Evolutionary conservation across 2,888 invertebrate species (phyloP).

Genomic region (Proisotoma minuta): DNA sequence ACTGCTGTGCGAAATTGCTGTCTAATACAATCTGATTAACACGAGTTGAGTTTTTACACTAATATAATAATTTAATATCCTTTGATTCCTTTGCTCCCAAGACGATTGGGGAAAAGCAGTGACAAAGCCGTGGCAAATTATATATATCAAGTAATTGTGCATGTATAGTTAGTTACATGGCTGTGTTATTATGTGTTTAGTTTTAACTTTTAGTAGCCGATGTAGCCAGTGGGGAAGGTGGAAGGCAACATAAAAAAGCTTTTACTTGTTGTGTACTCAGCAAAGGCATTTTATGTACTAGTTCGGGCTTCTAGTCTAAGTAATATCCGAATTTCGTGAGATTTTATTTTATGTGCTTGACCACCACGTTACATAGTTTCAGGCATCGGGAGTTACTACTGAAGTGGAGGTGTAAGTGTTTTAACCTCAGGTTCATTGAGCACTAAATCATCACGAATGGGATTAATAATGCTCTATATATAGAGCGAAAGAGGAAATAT

Average conservation of each 20-base stretch:
- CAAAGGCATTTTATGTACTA: neutral
- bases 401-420: constrained; percentile 13
- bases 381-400: neutral
- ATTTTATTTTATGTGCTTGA: constrained; percentile 16
- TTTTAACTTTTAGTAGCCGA: neutral
- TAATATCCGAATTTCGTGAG: constrained; percentile 15
- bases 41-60: neutral
- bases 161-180: neutral
- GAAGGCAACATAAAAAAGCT: neutral
- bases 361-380: neutral
- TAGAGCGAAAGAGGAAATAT: no score
- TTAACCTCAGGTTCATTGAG: constrained; percentile 19
- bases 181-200: neutral
- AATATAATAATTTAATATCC: no score
- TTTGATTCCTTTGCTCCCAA: no score
- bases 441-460: constrained; percentile 18
- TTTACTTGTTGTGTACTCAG: neutral
- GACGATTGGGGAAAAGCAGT: no score
- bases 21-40: neutral
- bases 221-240: neutral
- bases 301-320: neutral
- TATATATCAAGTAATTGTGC: no score
- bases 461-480: constrained; percentile 2
- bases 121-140: no score
- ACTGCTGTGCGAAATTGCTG: neutral